A percentile compares a stretch with the other conserved stretches of the same genome.
phyloP scores from a whole-genome alignment of 2,888 invertebrate genomes.

The Alloplasta piceator region DNA sequence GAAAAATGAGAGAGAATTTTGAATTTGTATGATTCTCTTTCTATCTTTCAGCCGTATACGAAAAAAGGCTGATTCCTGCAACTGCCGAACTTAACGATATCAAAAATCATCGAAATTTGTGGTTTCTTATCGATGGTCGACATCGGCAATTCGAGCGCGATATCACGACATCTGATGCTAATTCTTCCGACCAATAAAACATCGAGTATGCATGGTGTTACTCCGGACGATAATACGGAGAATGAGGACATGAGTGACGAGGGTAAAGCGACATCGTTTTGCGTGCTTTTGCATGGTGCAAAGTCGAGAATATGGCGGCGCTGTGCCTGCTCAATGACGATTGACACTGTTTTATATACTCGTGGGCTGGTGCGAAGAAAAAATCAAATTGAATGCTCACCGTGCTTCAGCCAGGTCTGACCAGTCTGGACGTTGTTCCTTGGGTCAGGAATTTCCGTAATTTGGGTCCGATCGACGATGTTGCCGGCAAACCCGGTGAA shows the following conservation, averaged over 20 bases:
- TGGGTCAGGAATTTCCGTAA: conserved; percentile 95
- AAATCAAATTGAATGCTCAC: conserved; percentile 97
- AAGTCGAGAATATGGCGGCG: conserved; percentile 96
- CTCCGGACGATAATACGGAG: conserved; percentile 84
- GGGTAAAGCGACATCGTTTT: conserved; percentile 93
- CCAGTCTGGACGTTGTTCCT: conserved; percentile 90
- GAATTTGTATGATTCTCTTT: too few relatives aligned
- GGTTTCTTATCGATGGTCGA: conserved; percentile 95
- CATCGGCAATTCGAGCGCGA: conserved; percentile 94
- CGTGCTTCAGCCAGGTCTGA: conserved; percentile 92
- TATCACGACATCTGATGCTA: conserved; percentile 95
- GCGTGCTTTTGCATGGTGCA: conserved; percentile 97
- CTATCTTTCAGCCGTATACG: conserved; percentile 85
- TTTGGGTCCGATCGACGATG: conserved; percentile 87
- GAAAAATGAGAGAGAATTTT: too few relatives aligned
- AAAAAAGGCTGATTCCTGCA: conserved; percentile 87
- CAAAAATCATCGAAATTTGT: conserved; percentile 91
- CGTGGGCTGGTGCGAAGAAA: conserved; percentile 96
- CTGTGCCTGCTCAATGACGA: conserved; percentile 92
- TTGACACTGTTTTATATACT: conserved; percentile 97
- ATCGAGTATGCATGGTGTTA: conserved; percentile 82
- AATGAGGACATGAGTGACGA: conserved; percentile 87
- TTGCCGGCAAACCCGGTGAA: conserved; percentile 76
- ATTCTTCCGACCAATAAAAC: conserved; percentile 86
- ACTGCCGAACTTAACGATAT: conserved; percentile 86